These are phyloP conservation scores for Drosophila tropicalis DNA, from an alignment of 1,140 invertebrate species.

Conservation along the genomic window DNA sequence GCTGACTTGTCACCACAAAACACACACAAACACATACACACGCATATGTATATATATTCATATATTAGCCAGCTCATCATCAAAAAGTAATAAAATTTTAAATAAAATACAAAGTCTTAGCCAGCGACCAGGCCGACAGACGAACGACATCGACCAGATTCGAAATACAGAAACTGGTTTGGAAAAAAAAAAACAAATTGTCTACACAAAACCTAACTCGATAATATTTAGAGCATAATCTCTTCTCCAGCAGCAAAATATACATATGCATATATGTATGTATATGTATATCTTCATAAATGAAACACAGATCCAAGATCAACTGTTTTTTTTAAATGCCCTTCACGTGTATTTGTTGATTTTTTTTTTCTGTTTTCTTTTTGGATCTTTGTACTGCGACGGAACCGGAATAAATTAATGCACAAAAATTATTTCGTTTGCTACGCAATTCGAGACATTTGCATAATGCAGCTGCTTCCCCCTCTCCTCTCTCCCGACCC, in stretches of 20 bases:
- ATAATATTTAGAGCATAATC: constrained; percentile 55
- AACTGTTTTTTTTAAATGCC: constrained; percentile 39
- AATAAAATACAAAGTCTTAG: constrained; percentile 13
- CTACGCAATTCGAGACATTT: constrained; percentile 70
- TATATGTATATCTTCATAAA: not conserved
- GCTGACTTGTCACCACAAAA: constrained; percentile 1
- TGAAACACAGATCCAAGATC: constrained; percentile 15
- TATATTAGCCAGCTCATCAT: constrained; percentile 9
- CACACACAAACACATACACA: not conserved
- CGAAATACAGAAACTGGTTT: constrained; percentile 14
- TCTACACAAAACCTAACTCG: constrained; percentile 3
- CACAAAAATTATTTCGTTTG: constrained; percentile 63
- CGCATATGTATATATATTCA: not conserved
- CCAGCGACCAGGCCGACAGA: not conserved
- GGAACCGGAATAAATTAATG: constrained; percentile 65
- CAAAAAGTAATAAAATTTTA: constrained; percentile 15
- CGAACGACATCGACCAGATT: not conserved
- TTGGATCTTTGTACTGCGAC: constrained; percentile 53
- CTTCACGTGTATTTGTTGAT: constrained; percentile 48
- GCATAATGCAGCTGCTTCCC: constrained; percentile 65
- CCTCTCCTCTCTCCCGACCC: not conserved
- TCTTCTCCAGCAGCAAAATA: not conserved
- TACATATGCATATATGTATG: no score
- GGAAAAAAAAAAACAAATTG: not conserved
- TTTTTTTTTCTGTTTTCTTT: not conserved